These are phyloP conservation scores for Saguinus midas DNA, from an alignment of 2,113 vertebrate species.

Conservation along the genomic window DNA sequence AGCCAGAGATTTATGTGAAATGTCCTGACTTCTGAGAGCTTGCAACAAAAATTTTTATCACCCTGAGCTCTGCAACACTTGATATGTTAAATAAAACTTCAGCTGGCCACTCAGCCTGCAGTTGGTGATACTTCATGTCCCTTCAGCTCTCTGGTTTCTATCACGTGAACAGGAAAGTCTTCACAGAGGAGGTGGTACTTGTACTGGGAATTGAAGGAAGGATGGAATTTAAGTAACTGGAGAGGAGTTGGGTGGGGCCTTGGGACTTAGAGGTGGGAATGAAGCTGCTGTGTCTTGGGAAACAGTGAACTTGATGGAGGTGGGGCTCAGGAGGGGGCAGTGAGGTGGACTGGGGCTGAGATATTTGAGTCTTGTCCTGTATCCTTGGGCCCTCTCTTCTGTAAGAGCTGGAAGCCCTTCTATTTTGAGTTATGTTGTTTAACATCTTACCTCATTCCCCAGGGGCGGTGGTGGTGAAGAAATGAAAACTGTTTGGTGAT, in stretches of 20 bases:
- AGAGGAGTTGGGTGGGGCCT: neutral
- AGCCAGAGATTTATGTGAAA: conserved; percentile 24
- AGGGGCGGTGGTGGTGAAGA: neutral
- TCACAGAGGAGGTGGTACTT: neutral
- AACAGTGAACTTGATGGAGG: neutral
- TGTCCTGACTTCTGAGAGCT: conserved; percentile 25
- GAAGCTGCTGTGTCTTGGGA: neutral
- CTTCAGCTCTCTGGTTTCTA: neutral
- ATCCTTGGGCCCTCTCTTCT: neutral
- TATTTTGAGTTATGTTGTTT: conserved; percentile 8
- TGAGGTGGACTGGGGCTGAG: neutral
- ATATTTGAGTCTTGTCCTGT: neutral
- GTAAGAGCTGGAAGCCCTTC: neutral
- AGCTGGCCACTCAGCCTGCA: neutral
- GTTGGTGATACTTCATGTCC: neutral
- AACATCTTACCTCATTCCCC: conserved; percentile 7
- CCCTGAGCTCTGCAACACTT: neutral
- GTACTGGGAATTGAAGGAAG: neutral
- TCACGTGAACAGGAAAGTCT: neutral
- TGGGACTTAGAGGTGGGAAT: neutral
- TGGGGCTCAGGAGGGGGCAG: neutral
- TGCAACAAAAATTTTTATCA: neutral
- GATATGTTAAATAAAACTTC: neutral
- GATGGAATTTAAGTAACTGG: neutral
- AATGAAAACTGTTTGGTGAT: conserved; percentile 32